A percentile compares a stretch with the other conserved stretches of the same genome.
Evolutionary conservation across 1,140 invertebrate genomes (phyloP).

Genomic region (Drosophila ironensis): DNA sequence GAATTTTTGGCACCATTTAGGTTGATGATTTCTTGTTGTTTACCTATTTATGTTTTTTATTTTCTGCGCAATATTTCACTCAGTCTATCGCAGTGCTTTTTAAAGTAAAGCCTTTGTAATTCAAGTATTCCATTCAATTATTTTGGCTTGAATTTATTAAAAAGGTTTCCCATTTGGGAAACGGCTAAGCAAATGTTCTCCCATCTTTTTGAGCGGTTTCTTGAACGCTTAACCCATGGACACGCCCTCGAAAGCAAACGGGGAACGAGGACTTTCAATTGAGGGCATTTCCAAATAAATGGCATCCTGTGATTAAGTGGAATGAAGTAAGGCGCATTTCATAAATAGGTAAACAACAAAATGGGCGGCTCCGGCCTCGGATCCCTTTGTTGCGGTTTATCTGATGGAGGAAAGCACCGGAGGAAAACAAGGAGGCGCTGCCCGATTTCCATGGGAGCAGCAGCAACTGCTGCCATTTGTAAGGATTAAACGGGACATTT

Average conservation of each 20-base stretch:
- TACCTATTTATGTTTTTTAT: background rate
- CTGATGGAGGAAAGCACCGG: constrained; percentile 1
- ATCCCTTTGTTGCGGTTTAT: constrained; percentile 52
- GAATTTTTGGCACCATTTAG: background rate
- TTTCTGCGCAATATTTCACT: too few species aligned
- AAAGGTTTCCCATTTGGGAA: constrained; percentile 19
- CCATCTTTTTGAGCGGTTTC: constrained; percentile 18
- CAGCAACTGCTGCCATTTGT: constrained; percentile 65
- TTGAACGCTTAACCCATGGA: constrained; percentile 1
- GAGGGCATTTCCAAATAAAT: constrained; percentile 44
- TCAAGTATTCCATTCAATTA: background rate
- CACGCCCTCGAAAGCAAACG: constrained; percentile 26
- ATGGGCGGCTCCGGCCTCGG: constrained; percentile 18
- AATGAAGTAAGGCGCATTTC: constrained; percentile 57
- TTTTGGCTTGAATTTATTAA: constrained; percentile 12
- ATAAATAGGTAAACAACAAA: constrained; percentile 31
- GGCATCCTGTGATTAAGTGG: constrained; percentile 44
- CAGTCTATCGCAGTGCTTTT: background rate
- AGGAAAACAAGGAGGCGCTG: constrained; percentile 27
- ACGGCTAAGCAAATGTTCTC: constrained; percentile 10
- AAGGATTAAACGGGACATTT: constrained; percentile 68
- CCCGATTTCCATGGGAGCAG: constrained; percentile 57
- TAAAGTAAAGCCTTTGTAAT: background rate
- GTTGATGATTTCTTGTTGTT: background rate
- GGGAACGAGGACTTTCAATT: constrained; percentile 20